These are phyloP conservation scores for Siderastrea siderea DNA, from an alignment of 92 coral and sea anemone genomes.

Conservation along the genomic window DNA sequence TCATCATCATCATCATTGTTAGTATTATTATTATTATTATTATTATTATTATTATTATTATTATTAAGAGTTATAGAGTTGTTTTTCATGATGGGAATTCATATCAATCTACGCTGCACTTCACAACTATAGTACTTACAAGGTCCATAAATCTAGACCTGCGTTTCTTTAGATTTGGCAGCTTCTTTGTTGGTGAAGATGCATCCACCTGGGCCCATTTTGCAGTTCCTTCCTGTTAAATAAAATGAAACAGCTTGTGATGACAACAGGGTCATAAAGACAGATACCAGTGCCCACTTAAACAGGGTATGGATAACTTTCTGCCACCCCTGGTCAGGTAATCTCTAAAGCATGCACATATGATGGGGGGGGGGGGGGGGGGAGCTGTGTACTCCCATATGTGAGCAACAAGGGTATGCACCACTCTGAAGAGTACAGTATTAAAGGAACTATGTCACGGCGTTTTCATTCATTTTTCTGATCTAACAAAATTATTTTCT, in stretches of 20 bases:
- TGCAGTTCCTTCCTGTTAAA: conserved; percentile 95
- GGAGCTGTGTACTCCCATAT: too few relatives aligned
- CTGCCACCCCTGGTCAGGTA: neutral
- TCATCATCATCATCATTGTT: too few relatives aligned
- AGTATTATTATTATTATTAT: too few relatives aligned
- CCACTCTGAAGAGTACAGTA: too few relatives aligned
- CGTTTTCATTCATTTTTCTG: too few relatives aligned
- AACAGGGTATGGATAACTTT: neutral
- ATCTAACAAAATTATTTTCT: too few relatives aligned
- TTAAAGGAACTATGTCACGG: too few relatives aligned
- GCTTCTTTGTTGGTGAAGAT: conserved; percentile 65
- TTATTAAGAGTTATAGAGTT: too few relatives aligned
- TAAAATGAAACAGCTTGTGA: neutral
- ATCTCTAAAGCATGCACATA: neutral
- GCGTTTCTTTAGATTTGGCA: conserved; percentile 73
- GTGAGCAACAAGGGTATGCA: too few relatives aligned
- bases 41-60: too few relatives aligned
- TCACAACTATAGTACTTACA: conserved; percentile 34
- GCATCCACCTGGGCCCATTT: conserved; percentile 78
- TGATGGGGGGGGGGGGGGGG: too few relatives aligned
- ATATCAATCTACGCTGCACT: neutral
- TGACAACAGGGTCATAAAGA: neutral
- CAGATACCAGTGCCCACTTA: too few relatives aligned
- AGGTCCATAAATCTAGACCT: conserved; percentile 76
- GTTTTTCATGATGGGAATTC: neutral